Percentiles rank a stretch among this genome's conserved stretches.
phyloP scores from a whole-genome alignment of 2,797 vertebrate genomes.

The Lates japonicus region DNA sequence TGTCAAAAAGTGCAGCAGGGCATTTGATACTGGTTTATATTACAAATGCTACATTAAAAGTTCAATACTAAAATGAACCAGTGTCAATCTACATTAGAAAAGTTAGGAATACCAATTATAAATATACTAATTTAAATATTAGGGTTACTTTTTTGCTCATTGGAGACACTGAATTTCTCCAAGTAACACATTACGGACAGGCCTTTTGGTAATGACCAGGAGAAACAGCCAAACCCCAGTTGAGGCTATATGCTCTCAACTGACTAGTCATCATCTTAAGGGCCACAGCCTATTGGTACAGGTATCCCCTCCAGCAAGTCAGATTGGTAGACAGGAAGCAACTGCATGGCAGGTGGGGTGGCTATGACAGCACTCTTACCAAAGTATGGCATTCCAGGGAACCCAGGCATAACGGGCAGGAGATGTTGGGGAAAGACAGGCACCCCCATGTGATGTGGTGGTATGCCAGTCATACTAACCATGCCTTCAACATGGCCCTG shows the following conservation, averaged over 20 bases:
- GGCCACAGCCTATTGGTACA: slow-evolving; percentile 82
- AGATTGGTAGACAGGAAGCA: slow-evolving; percentile 89
- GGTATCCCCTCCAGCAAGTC: slow-evolving; percentile 88
- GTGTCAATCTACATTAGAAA: neutral
- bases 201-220: slow-evolving; percentile 21
- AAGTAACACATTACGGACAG: slow-evolving; percentile 4
- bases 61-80: neutral
- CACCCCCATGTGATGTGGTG: slow-evolving; percentile 93
- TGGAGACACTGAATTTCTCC: slow-evolving; percentile 1
- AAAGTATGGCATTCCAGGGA: slow-evolving; percentile 91
- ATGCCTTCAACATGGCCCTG: slow-evolving; percentile 93
- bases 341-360: slow-evolving; percentile 81
- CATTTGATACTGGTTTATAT: slow-evolving; percentile 19
- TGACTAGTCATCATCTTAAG: slow-evolving; percentile 35
- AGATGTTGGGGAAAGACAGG: slow-evolving; percentile 91
- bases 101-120: slow-evolving; percentile 30
- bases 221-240: slow-evolving; percentile 25
- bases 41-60: slow-evolving; percentile 18
- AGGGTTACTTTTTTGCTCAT: slow-evolving; percentile 4
- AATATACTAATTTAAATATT: neutral
- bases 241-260: slow-evolving; percentile 41
- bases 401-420: slow-evolving; percentile 90
- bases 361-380: slow-evolving; percentile 91
- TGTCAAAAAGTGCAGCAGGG: slow-evolving; percentile 16
- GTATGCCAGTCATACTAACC: slow-evolving; percentile 96